Base-by-base conservation (phyloP, 1,140 invertebrate genomes). In the Schmidtea mediterranea region DNA sequence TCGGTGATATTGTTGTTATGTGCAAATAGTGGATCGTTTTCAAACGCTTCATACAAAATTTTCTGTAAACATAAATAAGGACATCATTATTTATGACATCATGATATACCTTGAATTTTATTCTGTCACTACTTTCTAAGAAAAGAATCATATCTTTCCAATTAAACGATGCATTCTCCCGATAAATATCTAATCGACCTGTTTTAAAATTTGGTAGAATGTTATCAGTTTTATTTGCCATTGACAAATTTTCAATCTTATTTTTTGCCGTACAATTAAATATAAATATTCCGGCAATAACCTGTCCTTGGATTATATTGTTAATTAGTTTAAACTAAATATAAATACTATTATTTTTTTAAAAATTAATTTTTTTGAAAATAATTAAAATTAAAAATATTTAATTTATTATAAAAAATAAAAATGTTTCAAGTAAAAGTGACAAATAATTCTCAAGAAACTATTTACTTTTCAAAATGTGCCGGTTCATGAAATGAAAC, bases 21-120 rank as follows among this genome's bases (percentile, higher is more conserved):
- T 24, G 70, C 67, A 60, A 90, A 92, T 0, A 78, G 56, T 5
- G 80, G 76, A 61, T 84, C 78, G n/a, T 69, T 74, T 63, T 81
- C 74, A 32, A 90, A 59, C 2, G 73, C 74, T 21, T 74, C 71
- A 76, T 78, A 86, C 52, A 87, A 68, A 59, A 74, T 74, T 56
- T 78, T 73, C 82, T 87, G 59, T 36, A 73, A 58, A 46, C 51
- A 48, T 52, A 51, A 19, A 2, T 53, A 52, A 39, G 58, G 52
- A 70, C 73, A 76, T 13, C 45, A 55, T 78, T 71, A 32, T 71
- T 71, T 24, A 84, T 57, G 38, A 86, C 66, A 77, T 78, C 82
- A n/a, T n/a, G n/a, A n/a, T n/a, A 60, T 61, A 79, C 78, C 70
- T 79, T 79, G 48, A 76, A 72, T 60, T 71, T 71, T 22, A 80